Percentiles rank a stretch among this genome's conserved stretches.
Evolutionary conservation across 2,888 invertebrate genomes (phyloP).

Genomic region (Caenorhabditis uteleia): DNA sequence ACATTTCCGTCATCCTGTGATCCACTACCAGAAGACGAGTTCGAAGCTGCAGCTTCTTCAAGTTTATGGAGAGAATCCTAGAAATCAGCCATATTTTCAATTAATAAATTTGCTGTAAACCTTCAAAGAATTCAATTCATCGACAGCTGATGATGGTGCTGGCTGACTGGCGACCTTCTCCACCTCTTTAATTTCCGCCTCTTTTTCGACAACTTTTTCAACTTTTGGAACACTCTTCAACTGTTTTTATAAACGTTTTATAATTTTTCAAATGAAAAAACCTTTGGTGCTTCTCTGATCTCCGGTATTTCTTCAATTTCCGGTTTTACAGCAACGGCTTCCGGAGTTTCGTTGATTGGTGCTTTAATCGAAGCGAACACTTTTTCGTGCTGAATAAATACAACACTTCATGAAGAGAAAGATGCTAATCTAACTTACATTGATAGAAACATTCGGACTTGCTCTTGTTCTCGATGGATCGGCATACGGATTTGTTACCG

Average conservation of each 20-base stretch:
- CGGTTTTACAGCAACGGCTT: constrained; percentile 22
- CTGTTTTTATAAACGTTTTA: background rate
- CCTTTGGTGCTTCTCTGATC: too few species aligned
- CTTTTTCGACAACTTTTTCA: background rate
- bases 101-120: too few species aligned
- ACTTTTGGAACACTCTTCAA: background rate
- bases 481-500: constrained; percentile 33
- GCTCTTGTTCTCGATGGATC: constrained; percentile 21
- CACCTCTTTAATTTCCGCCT: constrained; percentile 12
- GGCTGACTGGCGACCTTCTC: too few species aligned
- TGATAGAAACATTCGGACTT: constrained; percentile 19
- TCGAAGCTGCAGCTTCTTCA: constrained; percentile 16
- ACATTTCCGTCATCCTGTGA: constrained; percentile 15
- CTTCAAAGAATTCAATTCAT: constrained; percentile 26
- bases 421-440: constrained; percentile 6
- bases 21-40: constrained; percentile 4
- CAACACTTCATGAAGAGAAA: background rate
- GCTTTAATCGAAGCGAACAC: constrained; percentile 27
- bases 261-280: constrained; percentile 7
- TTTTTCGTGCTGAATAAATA: constrained; percentile 33
- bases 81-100: too few species aligned
- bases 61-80: constrained; percentile 33
- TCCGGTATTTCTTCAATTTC: constrained; percentile 18
- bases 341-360: constrained; percentile 20
- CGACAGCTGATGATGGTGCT: constrained; percentile 14